phyloP scores from a whole-genome alignment of 2,888 invertebrate species.

The Dioctria rufipes region DNA sequence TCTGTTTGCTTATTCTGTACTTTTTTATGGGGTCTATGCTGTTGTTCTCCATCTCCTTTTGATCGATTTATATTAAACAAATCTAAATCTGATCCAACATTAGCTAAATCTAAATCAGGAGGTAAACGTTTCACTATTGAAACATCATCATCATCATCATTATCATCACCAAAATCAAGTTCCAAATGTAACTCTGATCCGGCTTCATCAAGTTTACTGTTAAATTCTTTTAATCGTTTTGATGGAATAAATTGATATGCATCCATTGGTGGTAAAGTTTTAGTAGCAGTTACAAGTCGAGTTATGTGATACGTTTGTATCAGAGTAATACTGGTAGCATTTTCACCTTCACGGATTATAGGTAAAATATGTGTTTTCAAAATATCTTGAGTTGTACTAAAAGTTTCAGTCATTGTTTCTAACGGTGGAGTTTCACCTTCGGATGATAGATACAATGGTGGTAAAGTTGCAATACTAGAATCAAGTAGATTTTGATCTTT shows the following conservation, averaged over 20 bases:
- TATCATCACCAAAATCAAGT: slow-evolving; percentile 87
- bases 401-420: slow-evolving; percentile 91
- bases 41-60: slow-evolving; percentile 74
- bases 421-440: slow-evolving; percentile 88
- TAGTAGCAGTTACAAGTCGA: slow-evolving; percentile 89
- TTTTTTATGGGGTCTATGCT: slow-evolving; percentile 63
- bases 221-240: slow-evolving; percentile 90
- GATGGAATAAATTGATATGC: slow-evolving; percentile 89
- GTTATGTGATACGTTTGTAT: slow-evolving; percentile 92
- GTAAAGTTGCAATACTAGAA: slow-evolving; percentile 87
- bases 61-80: slow-evolving; percentile 80
- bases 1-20: slow-evolving; percentile 31
- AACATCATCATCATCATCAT: slow-evolving; percentile 75
- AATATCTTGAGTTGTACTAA: slow-evolving; percentile 91
- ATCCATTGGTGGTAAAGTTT: slow-evolving; percentile 90
- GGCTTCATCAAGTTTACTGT: slow-evolving; percentile 89
- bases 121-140: slow-evolving; percentile 72
- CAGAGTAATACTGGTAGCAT: slow-evolving; percentile 84
- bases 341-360: slow-evolving; percentile 80
- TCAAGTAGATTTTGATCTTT: slow-evolving; percentile 79
- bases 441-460: slow-evolving; percentile 82
- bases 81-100: slow-evolving; percentile 82
- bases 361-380: slow-evolving; percentile 92
- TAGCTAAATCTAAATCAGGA: slow-evolving; percentile 80
- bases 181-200: slow-evolving; percentile 90